A percentile compares a stretch with the other conserved stretches of the same genome.
Conservation (phyloP, 2,888 invertebrate genomes). For the Thelaira solivaga region DNA sequence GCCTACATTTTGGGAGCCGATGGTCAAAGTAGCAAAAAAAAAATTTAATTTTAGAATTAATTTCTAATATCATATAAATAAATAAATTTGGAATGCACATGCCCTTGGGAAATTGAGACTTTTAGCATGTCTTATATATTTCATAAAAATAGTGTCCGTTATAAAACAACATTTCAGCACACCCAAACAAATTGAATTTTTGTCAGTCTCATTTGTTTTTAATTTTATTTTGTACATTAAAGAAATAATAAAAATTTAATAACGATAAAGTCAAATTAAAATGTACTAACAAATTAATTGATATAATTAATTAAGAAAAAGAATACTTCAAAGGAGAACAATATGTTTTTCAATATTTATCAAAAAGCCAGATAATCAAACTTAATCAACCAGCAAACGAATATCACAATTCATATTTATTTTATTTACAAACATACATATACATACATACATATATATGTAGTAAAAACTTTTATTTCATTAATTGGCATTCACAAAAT, state of each 20-base stretch:
- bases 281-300: conserved; percentile 29
- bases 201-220: too few relatives aligned
- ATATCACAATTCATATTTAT: not conserved
- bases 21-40: too few relatives aligned
- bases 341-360: not conserved
- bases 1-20: too few relatives aligned
- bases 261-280: conserved; percentile 15
- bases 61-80: too few relatives aligned
- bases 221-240: not conserved
- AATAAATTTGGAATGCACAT: too few relatives aligned
- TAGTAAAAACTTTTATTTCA: too few relatives aligned
- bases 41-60: too few relatives aligned
- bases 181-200: not conserved
- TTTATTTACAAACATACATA: not conserved
- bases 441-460: too few relatives aligned
- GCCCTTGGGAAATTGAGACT: too few relatives aligned
- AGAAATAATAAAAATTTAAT: not conserved
- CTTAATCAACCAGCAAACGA: not conserved
- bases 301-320: conserved; percentile 22
- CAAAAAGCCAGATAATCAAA: conserved; percentile 7
- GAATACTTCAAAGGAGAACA: conserved; percentile 3
- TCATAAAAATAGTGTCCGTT: too few relatives aligned
- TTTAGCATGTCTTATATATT: too few relatives aligned
- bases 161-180: not conserved
- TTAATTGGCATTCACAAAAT: not conserved